phyloP scores from a whole-genome alignment of 2,113 vertebrate species.

The Psammodynastes pulverulentus region DNA sequence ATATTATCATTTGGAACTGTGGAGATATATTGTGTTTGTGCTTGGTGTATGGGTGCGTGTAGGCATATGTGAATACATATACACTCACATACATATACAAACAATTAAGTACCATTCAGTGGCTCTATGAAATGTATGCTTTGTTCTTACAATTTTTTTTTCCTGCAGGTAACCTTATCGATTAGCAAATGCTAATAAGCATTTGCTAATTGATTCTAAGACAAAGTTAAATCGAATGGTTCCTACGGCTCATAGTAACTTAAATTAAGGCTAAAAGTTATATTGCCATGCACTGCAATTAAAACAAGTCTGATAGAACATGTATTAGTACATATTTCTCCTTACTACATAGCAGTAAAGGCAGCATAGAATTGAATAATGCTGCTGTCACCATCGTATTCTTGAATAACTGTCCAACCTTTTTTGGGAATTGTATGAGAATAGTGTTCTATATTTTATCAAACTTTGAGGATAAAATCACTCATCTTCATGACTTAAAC shows the following conservation, averaged over 20 bases:
- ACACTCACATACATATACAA: not conserved
- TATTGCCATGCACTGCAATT: not conserved
- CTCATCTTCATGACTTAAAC: not conserved
- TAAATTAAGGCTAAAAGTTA: not conserved
- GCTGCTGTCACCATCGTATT: not conserved
- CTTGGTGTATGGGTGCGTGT: not conserved
- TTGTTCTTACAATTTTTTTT: not conserved
- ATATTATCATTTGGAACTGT: constrained; percentile 17
- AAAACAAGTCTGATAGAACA: not conserved
- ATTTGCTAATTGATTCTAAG: not conserved
- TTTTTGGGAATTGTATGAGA: not conserved
- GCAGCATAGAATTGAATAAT: not conserved
- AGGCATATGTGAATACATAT: not conserved
- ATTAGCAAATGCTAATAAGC: not conserved
- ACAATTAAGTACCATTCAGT: not conserved
- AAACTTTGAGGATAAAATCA: not conserved
- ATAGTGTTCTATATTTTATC: not conserved
- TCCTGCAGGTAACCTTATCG: not conserved
- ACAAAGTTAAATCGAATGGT: not conserved
- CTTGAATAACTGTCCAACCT: not conserved
- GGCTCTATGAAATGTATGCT: not conserved
- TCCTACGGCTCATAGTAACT: not conserved
- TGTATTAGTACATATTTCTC: not conserved
- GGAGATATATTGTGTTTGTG: not conserved
- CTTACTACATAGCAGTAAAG: not conserved